Base-by-base conservation (phyloP, 2,797 vertebrate species). In the Petrocephalus sullivani region DNA sequence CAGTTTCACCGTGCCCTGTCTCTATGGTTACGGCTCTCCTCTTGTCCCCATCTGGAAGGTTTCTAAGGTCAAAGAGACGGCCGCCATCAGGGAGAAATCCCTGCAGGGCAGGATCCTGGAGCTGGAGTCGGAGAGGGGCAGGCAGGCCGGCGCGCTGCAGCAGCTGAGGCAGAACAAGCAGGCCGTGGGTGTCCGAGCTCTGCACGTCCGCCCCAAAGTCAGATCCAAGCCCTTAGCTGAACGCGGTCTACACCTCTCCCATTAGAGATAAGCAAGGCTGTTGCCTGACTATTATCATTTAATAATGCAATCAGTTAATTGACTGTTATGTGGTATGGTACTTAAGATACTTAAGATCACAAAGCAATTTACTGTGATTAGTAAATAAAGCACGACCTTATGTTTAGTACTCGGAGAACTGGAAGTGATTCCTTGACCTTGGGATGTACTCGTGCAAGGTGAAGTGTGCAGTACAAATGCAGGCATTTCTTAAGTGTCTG, bases 91-190 rank as follows among this genome's bases (percentile, higher is more conserved):
- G 93, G 96, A 98, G 81, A 93, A 91, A 41, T 90, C 89, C 21
- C 95, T 98, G 89, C 95, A 97, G 92, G 90, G 89, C 87, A 96
- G 95, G 94, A 92, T 97, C 90, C 89, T 95, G 71, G 90, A 94
- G 91, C 95, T 98, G 90, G 97, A 97, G 93, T 92, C 92, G 10
- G 95, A 97, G 91, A 95, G 95, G 90, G 96, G 91, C 91, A 92
- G 93, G 90, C 92, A 88, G 87, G 95, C 95, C 28, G 94, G 95
- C 41, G 96, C 97, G 88, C 94, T 97, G 87, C 95, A 93, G 1
- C 92, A 95, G 56, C 94, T 98, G 82, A 92, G 91, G 14, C 92
- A 93, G 90, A 93, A 91, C 95, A 94, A 94, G 91, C 71, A 92
- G 51, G 91, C 92, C 0, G 98, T 98, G 91, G 96, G 19, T 57